Evolutionary conservation across 2,797 vertebrate species (phyloP), one percentile per base, ranked within the genome.

Genomic region (Anableps anableps): DNA sequence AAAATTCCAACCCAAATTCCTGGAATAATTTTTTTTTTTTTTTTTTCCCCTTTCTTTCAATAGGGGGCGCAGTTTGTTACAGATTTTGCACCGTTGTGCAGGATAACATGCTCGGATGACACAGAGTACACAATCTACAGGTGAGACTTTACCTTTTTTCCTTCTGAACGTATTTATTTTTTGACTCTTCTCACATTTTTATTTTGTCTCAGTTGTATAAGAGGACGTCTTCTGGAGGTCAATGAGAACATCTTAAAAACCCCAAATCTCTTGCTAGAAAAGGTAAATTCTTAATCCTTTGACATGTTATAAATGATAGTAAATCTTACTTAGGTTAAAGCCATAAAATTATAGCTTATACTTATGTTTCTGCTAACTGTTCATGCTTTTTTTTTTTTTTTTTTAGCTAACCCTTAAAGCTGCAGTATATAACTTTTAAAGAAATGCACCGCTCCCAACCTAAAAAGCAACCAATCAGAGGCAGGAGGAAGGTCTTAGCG

Each of bases 181-280:
- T 17, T 79, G 34, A 2, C 73, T 81, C 13, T 47, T 14, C n/a
- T 7, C 11, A 21, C 8, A 64, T 23, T 86, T 1, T 64, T 41
- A 29, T 8, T 23, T 89, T 75, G 75, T 76, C 83, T 84, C 0
- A 99, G 99, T 82, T 99, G 99, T 87, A 98, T 99, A 79, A 95
- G 99, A 85, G 99, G 99, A 19, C 97, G 97, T 72, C 95, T 99
- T 76, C 96, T 99, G 62, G 99, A 99, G 93, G 99, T 99, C 81
- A 99, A 99, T 85, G 97, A 99, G 91, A 96, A 94, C 81, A 98
- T 99, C 90, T 95, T 99, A 72, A 95, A 95, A 80, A 94, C 94
- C 6, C 97, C 98, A 0, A 80, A 94, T 77, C 94, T 99, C 77
- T 90, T 99, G 76, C 95, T 98, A 92, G 96, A 99, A 94, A 99